Percentiles rank a stretch among this genome's conserved stretches.
Evolutionary conservation across 2,888 invertebrate species (phyloP).

Genomic region (Carterocephalus palaemon): DNA sequence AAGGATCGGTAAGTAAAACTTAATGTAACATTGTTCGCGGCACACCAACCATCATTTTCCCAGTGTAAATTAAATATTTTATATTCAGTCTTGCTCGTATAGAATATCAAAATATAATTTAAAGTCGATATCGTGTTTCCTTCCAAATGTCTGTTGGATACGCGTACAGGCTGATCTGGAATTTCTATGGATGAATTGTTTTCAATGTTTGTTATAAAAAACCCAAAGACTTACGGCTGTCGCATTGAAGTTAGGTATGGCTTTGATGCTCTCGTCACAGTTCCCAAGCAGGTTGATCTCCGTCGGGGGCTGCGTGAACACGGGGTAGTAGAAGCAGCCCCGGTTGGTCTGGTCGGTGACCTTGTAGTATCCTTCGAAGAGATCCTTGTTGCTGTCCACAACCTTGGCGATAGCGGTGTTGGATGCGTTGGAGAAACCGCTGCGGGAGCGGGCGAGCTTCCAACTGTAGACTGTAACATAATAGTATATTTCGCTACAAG

Average conservation of each 20-base stretch:
- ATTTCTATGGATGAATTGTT: too few species aligned
- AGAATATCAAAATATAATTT: too few species aligned
- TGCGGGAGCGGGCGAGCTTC: conserved; percentile 52
- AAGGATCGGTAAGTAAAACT: too few species aligned
- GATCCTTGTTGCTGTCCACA: conserved; percentile 43
- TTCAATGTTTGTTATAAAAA: too few species aligned
- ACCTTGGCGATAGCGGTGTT: conserved; percentile 38
- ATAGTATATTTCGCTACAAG: background rate
- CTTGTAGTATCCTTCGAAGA: conserved; percentile 53
- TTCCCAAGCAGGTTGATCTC: conserved; percentile 50
- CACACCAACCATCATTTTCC: too few species aligned
- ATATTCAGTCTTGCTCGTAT: too few species aligned
- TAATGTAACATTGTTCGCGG: too few species aligned
- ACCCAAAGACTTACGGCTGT: conserved; percentile 45
- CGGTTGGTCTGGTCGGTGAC: conserved; percentile 45
- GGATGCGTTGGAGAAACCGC: conserved; percentile 43
- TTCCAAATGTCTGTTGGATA: too few species aligned
- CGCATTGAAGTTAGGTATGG: conserved; percentile 46
- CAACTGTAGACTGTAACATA: conserved; percentile 64
- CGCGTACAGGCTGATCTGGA: too few species aligned
- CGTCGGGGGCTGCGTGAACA: conserved; percentile 40
- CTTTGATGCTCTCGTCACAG: conserved; percentile 48
- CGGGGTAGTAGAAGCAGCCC: conserved; percentile 64
- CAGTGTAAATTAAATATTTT: too few species aligned
- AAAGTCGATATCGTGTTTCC: too few species aligned